phyloP scores from a whole-genome alignment of 2,113 vertebrate genomes.

The Pitta sordida region DNA sequence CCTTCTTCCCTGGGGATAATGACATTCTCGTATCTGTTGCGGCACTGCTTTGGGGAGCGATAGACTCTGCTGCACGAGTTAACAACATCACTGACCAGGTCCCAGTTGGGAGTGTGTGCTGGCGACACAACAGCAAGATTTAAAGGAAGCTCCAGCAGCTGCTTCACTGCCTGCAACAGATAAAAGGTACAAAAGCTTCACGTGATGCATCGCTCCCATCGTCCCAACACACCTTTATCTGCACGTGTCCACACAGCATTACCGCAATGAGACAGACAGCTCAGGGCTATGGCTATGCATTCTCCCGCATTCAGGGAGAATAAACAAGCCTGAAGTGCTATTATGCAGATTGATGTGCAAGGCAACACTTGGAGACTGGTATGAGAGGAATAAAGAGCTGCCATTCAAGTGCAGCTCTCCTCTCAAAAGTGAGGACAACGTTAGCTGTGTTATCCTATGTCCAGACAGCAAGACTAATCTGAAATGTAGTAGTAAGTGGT shows the following conservation, averaged over 20 bases:
- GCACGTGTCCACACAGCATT: not conserved
- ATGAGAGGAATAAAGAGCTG: not conserved
- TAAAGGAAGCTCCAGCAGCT: constrained; percentile 89
- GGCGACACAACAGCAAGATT: constrained; percentile 89
- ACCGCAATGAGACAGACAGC: not conserved
- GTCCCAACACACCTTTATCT: not conserved
- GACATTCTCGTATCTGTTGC: constrained; percentile 90
- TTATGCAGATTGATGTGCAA: not conserved
- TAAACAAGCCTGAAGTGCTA: not conserved
- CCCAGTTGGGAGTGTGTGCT: constrained; percentile 95
- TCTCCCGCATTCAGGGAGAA: not conserved
- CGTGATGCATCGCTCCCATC: not conserved
- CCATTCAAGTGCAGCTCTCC: not conserved
- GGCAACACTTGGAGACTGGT: not conserved
- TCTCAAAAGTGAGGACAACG: not conserved
- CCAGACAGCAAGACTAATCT: not conserved
- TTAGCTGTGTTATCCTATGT: not conserved
- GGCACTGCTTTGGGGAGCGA: constrained; percentile 92
- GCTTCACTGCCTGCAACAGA: constrained; percentile 83
- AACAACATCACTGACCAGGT: constrained; percentile 92
- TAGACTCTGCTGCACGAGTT: constrained; percentile 93
- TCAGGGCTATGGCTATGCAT: not conserved
- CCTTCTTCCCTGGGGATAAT: constrained; percentile 92
- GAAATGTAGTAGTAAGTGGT: not conserved
- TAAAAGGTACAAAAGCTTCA: not conserved